Evolutionary conservation across 2,888 invertebrate species (phyloP).

Genomic region (Rhamphomyia laevipes): DNA sequence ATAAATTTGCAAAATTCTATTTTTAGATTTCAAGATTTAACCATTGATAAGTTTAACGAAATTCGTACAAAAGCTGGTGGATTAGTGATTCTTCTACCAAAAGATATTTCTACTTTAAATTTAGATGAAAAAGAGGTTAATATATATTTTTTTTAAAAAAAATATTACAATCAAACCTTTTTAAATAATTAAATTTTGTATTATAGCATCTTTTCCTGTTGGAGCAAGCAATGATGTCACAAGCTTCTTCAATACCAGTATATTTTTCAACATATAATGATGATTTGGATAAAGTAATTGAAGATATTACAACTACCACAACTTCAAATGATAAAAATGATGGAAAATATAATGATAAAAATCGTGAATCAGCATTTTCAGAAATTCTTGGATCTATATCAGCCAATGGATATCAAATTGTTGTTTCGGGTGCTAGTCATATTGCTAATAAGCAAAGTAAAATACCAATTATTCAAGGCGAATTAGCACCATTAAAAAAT

Average conservation of each 20-base stretch:
- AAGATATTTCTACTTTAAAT: conserved; percentile 51
- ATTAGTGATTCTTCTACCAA: conserved; percentile 70
- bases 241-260: conserved; percentile 72
- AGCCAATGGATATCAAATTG: conserved; percentile 87
- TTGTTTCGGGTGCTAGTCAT: conserved; percentile 63
- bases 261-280: conserved; percentile 72
- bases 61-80: conserved; percentile 74
- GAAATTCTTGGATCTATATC: conserved; percentile 79
- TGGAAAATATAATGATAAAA: conserved; percentile 26
- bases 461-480: conserved; percentile 78
- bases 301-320: conserved; percentile 51
- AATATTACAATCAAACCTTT: background rate
- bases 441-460: conserved; percentile 64
- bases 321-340: conserved; percentile 13
- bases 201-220: conserved; percentile 59
- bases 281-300: conserved; percentile 61
- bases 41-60: conserved; percentile 63
- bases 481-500: conserved; percentile 43
- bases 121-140: conserved; percentile 56
- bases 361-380: conserved; percentile 63
- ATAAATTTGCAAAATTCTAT: background rate
- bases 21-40: conserved; percentile 57
- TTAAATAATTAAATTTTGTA: background rate
- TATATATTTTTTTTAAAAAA: background rate
- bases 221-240: conserved; percentile 70